A percentile compares a stretch with the other conserved stretches of the same genome.
phyloP scores from a whole-genome alignment of 53 echinoderm and acorn worm species.

The Arbacia lixula region DNA sequence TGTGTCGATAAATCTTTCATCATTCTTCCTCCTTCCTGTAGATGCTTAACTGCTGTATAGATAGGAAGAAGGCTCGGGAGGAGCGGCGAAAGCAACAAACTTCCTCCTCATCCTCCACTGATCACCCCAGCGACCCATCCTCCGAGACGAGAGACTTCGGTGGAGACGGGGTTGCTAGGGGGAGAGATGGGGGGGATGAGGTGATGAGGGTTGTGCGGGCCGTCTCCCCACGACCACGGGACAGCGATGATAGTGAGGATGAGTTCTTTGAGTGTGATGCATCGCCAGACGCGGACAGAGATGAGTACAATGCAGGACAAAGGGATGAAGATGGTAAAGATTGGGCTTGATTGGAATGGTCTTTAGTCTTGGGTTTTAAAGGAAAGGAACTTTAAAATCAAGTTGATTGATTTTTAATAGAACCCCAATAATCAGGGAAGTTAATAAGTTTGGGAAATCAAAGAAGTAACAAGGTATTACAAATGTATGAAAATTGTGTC shows the following conservation, averaged over 20 bases:
- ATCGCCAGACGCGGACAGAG: not conserved
- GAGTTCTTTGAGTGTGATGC: constrained; percentile 98
- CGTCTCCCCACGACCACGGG: constrained; percentile 4
- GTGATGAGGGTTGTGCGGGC: constrained; percentile 32
- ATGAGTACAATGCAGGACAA: not conserved
- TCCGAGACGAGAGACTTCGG: not conserved
- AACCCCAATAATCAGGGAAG: too few species aligned
- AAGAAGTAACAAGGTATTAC: too few species aligned
- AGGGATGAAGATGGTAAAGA: constrained; percentile 35
- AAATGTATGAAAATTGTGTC: too few species aligned
- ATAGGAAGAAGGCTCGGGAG: constrained; percentile 91
- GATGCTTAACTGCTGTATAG: constrained; percentile 99
- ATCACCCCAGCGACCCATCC: not conserved
- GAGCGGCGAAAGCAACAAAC: constrained; percentile 60
- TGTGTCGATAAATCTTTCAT: too few species aligned
- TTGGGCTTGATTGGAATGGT: too few species aligned
- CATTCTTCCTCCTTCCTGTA: constrained; percentile 30
- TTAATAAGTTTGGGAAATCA: too few species aligned
- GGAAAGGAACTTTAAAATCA: too few species aligned
- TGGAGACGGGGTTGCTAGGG: not conserved
- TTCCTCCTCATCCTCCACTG: not conserved
- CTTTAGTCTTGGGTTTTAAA: too few species aligned
- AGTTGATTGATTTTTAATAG: too few species aligned
- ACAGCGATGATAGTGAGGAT: constrained; percentile 60
- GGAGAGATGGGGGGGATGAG: not conserved